Percentiles rank a stretch among this genome's conserved stretches.
These are phyloP conservation scores for Protobothrops mucrosquamatus DNA, from an alignment of 2,113 vertebrate genomes.

Conservation along the genomic window DNA sequence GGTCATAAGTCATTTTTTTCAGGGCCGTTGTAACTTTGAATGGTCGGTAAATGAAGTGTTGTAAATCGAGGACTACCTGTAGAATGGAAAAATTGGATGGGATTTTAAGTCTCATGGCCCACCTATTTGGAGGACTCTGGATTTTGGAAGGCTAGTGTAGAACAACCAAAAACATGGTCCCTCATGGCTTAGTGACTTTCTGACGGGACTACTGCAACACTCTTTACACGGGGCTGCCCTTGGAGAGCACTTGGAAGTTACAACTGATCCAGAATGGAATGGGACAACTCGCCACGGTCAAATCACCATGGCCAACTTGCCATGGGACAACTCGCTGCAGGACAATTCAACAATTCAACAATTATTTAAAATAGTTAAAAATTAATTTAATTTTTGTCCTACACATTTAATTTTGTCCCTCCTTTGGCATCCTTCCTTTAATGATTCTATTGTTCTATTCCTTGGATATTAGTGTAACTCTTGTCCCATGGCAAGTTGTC, in stretches of 20 bases:
- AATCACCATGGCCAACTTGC: too few relatives aligned
- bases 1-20: not conserved
- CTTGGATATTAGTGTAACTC: too few relatives aligned
- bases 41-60: not conserved
- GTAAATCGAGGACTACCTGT: not conserved
- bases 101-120: not conserved
- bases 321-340: too few relatives aligned
- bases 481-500: too few relatives aligned
- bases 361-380: too few relatives aligned
- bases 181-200: not conserved
- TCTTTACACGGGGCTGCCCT: not conserved
- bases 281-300: too few relatives aligned
- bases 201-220: not conserved
- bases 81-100: not conserved
- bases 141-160: not conserved
- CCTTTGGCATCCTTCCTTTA: too few relatives aligned
- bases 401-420: too few relatives aligned
- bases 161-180: not conserved
- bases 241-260: not conserved
- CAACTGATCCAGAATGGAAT: not conserved
- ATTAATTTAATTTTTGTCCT: too few relatives aligned
- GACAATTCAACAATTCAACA: too few relatives aligned
- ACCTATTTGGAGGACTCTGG: not conserved
- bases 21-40: not conserved
- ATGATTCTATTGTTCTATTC: too few relatives aligned